A percentile compares a stretch with the other conserved stretches of the same genome.
Evolutionary conservation across 2,797 vertebrate species (phyloP).

Genomic region (Pseudocheirus occidentalis): DNA sequence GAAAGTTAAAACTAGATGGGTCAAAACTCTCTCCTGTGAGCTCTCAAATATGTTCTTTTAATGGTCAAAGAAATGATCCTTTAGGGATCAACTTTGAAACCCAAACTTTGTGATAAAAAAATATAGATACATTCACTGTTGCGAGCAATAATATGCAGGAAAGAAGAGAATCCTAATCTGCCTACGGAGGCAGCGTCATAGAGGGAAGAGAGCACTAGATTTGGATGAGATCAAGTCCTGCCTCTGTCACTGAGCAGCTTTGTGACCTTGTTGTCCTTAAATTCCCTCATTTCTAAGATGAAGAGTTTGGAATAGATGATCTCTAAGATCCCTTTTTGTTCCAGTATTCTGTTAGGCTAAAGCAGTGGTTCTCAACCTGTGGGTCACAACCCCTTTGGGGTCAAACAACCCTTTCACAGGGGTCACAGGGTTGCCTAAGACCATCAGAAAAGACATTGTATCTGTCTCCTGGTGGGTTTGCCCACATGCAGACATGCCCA

Average conservation of each 20-base stretch:
- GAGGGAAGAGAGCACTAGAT: slow-evolving; percentile 24
- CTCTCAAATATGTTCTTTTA: slow-evolving; percentile 59
- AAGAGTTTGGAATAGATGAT: neutral
- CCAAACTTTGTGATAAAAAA: slow-evolving; percentile 64
- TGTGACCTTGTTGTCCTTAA: neutral
- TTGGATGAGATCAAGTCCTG: slow-evolving; percentile 42
- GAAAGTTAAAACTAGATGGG: slow-evolving; percentile 72
- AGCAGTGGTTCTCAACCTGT: no score
- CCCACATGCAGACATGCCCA: no score
- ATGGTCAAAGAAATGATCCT: slow-evolving; percentile 61
- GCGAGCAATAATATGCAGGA: slow-evolving; percentile 64
- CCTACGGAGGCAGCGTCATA: neutral
- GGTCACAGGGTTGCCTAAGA: no score
- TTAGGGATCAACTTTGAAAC: slow-evolving; percentile 77
- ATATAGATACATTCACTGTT: slow-evolving; percentile 39
- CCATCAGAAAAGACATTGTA: no score
- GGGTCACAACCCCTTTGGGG: no score
- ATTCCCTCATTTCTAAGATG: neutral
- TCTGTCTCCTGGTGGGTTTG: no score
- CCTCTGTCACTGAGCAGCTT: neutral
- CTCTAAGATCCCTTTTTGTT: neutral
- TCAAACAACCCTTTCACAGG: no score
- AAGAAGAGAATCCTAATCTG: slow-evolving; percentile 1
- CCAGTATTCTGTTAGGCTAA: neutral
- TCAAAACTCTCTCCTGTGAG: slow-evolving; percentile 78